These are phyloP conservation scores for Azorinus chamasolen DNA, from an alignment of 2,888 invertebrate genomes.

Conservation along the genomic window DNA sequence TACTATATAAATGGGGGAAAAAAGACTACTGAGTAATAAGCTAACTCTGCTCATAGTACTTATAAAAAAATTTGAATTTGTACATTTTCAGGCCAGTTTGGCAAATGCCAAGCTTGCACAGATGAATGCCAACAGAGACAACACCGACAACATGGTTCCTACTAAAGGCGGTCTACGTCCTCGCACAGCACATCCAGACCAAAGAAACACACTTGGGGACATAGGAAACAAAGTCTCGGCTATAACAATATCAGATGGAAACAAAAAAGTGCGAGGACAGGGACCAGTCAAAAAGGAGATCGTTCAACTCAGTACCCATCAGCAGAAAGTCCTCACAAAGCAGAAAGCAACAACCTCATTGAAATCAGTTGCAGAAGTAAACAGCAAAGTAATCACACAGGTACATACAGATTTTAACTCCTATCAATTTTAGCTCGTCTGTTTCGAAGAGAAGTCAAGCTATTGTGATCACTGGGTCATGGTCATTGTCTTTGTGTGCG, in stretches of 20 bases:
- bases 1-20: no score
- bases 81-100: constrained; percentile 47
- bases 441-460: no score
- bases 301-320: constrained; percentile 56
- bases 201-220: constrained; percentile 80
- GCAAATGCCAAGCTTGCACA: constrained; percentile 64
- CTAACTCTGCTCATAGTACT: no score
- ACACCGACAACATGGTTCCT: constrained; percentile 63
- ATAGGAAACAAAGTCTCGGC: constrained; percentile 83
- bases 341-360: constrained; percentile 65
- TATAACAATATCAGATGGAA: constrained; percentile 69
- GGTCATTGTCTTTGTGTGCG: no score
- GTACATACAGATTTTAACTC: not conserved
- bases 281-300: constrained; percentile 78
- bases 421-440: no score
- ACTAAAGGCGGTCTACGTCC: constrained; percentile 59
- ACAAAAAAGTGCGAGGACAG: constrained; percentile 72
- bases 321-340: constrained; percentile 61
- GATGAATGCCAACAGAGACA: constrained; percentile 63
- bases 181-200: constrained; percentile 64
- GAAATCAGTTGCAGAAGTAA: constrained; percentile 56
- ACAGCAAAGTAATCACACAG: constrained; percentile 18
- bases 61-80: no score
- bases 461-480: no score
- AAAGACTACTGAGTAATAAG: no score